Conservation (phyloP, 2,888 invertebrate genomes). For the Hipparchia semele region DNA sequence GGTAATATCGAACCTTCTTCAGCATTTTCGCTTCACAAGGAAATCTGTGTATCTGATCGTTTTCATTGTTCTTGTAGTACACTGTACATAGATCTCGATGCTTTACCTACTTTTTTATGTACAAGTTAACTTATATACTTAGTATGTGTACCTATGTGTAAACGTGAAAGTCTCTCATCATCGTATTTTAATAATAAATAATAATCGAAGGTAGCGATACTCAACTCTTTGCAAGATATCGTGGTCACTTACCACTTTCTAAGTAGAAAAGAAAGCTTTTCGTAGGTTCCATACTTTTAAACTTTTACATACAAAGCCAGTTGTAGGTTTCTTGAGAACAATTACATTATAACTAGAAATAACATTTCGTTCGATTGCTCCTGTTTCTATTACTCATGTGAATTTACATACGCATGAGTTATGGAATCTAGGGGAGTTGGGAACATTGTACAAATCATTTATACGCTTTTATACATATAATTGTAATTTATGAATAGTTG, state of each 20-base stretch:
- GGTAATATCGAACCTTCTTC: neutral
- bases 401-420: neutral
- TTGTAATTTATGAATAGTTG: neutral
- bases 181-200: no score
- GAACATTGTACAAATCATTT: neutral
- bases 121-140: no score
- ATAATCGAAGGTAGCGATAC: no score
- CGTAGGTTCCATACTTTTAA: no score
- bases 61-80: no score
- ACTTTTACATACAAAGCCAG: no score
- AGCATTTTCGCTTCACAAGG: neutral
- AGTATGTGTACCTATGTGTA: no score
- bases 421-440: neutral
- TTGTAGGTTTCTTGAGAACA: neutral
- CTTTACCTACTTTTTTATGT: no score
- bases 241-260: neutral
- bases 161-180: no score
- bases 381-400: conserved; percentile 7
- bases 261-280: neutral
- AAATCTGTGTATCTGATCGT: neutral
- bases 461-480: neutral
- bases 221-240: neutral
- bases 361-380: neutral
- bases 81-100: no score
- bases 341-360: neutral